Evolutionary conservation across 2,113 vertebrate genomes (phyloP).

Genomic region (Brachyhypopomus gauderio): DNA sequence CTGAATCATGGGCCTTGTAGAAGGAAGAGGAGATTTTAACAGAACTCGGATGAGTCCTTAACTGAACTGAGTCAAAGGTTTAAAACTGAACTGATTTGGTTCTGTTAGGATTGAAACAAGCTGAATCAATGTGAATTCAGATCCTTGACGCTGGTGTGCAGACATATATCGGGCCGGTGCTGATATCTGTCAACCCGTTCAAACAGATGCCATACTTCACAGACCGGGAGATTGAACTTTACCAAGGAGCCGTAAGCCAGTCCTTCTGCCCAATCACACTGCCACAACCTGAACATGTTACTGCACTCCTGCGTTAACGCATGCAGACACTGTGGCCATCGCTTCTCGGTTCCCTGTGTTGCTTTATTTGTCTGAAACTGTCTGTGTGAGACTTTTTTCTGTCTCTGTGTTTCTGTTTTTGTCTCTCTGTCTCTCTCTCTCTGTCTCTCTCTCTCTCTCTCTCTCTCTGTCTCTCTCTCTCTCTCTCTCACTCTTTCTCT

Average conservation of each 20-base stretch:
- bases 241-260: slow-evolving; percentile 93
- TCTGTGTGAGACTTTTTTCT: neutral
- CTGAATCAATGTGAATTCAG: neutral
- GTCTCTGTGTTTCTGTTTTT: neutral
- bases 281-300: neutral
- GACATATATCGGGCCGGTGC: slow-evolving; percentile 94
- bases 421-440: neutral
- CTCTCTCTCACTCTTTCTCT: neutral
- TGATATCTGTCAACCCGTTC: slow-evolving; percentile 97
- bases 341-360: no score
- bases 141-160: slow-evolving; percentile 67
- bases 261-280: neutral
- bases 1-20: no score
- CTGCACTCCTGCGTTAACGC: no score
- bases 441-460: neutral
- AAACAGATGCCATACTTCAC: slow-evolving; percentile 99
- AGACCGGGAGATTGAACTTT: slow-evolving; percentile 89
- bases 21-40: no score
- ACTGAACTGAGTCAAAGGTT: neutral
- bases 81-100: neutral
- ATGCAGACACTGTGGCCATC: no score
- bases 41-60: neutral
- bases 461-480: slow-evolving; percentile 35
- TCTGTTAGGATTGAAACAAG: no score
- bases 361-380: neutral